Conservation (phyloP, 2,113 vertebrate species). For the Callithrix jacchus region DNA sequence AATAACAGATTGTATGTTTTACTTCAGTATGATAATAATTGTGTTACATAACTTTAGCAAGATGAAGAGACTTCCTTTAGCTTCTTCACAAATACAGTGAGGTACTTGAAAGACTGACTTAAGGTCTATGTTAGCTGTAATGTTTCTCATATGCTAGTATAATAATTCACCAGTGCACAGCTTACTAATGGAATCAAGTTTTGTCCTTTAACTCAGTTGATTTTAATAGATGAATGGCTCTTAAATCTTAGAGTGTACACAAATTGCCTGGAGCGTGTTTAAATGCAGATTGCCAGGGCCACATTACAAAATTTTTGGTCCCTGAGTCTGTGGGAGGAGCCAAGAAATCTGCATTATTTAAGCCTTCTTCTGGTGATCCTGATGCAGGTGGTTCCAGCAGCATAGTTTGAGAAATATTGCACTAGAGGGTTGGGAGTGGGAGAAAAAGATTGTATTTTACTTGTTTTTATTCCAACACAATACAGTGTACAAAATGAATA, state of each 20-base stretch:
- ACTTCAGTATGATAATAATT: background rate
- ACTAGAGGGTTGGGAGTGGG: background rate
- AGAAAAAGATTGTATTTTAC: background rate
- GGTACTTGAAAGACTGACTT: background rate
- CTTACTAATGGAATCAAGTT: background rate
- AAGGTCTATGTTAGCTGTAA: background rate
- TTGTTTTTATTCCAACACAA: constrained; percentile 36
- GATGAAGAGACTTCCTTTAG: background rate
- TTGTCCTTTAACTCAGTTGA: background rate
- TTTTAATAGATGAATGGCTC: background rate
- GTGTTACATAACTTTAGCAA: background rate
- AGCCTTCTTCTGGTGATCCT: background rate
- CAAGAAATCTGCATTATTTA: background rate
- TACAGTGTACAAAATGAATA: background rate
- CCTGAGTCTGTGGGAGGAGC: background rate
- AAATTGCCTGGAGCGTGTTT: background rate
- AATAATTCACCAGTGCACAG: background rate
- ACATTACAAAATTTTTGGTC: background rate
- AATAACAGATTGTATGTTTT: background rate
- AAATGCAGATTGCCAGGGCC: background rate
- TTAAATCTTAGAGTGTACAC: background rate
- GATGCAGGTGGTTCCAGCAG: background rate
- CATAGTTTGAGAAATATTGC: background rate
- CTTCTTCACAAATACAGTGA: background rate
- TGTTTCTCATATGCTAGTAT: background rate